Conservation (phyloP, 2,888 invertebrate species). For the Drosophila merina region DNA sequence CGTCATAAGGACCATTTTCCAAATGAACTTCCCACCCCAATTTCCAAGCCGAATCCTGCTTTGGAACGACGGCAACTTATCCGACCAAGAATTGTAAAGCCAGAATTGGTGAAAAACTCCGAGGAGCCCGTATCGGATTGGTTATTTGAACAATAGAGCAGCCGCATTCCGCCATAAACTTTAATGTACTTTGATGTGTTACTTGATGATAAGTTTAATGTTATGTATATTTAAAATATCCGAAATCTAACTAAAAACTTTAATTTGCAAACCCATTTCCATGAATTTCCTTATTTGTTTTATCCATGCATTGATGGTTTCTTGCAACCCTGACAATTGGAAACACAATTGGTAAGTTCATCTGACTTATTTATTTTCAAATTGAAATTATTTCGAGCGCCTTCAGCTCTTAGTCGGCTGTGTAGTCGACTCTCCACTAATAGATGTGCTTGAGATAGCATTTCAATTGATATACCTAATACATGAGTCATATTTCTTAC, state of each 20-base stretch:
- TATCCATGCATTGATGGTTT: too few relatives aligned
- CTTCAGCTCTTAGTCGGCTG: too few relatives aligned
- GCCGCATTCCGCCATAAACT: neutral
- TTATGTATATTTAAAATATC: neutral
- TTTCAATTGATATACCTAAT: too few relatives aligned
- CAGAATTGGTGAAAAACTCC: neutral
- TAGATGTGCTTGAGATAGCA: too few relatives aligned
- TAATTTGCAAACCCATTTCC: too few relatives aligned
- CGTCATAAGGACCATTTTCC: slow-evolving; percentile 8
- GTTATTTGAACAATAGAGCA: slow-evolving; percentile 17
- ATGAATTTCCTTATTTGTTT: too few relatives aligned
- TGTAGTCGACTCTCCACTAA: too few relatives aligned
- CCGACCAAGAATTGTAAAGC: slow-evolving; percentile 3
- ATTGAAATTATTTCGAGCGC: too few relatives aligned
- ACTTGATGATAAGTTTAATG: neutral
- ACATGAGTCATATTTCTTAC: too few relatives aligned
- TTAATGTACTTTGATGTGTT: neutral
- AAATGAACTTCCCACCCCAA: neutral
- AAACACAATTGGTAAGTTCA: too few relatives aligned
- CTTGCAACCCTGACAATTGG: too few relatives aligned
- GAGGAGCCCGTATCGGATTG: slow-evolving; percentile 7
- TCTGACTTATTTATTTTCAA: too few relatives aligned
- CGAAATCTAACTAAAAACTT: neutral
- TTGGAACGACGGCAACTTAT: neutral
- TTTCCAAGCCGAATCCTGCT: neutral